Evolutionary conservation across 2,888 invertebrate genomes (phyloP).

Genomic region (Orchesella flavescens): DNA sequence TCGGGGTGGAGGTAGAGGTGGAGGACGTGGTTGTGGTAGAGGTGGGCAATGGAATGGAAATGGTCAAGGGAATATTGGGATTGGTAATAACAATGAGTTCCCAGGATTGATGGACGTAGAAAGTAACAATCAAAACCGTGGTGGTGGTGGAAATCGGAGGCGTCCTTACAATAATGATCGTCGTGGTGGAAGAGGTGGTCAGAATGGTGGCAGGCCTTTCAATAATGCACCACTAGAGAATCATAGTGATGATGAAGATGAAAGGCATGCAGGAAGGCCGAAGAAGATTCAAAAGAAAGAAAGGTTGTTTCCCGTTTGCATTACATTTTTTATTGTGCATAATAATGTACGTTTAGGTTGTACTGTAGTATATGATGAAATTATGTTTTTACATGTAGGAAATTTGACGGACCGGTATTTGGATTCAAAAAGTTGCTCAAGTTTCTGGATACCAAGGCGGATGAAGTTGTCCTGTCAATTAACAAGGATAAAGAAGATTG

Average conservation of each 20-base stretch:
- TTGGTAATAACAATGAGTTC: too few relatives aligned
- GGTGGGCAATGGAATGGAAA: not conserved
- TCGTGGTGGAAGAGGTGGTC: not conserved
- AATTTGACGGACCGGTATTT: conserved; percentile 62
- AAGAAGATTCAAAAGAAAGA: too few relatives aligned
- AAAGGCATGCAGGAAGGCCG: not conserved
- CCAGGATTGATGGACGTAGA: too few relatives aligned
- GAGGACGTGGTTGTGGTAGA: conserved; percentile 1
- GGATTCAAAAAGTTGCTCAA: conserved; percentile 60
- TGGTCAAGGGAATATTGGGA: too few relatives aligned
- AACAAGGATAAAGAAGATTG: conserved; percentile 57
- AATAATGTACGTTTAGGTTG: too few relatives aligned
- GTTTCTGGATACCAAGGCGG: conserved; percentile 37
- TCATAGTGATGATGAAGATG: conserved; percentile 13
- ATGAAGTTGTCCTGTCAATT: conserved; percentile 58
- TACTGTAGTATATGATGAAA: too few relatives aligned
- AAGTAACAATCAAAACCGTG: too few relatives aligned
- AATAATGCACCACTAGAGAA: not conserved
- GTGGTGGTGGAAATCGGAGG: too few relatives aligned
- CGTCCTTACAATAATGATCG: too few relatives aligned
- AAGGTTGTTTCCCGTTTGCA: too few relatives aligned
- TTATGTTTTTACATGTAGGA: too few relatives aligned
- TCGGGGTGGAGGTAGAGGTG: conserved; percentile 5
- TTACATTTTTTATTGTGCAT: too few relatives aligned
- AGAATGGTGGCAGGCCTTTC: not conserved